These are phyloP conservation scores for Mungos mungo DNA, from an alignment of 2,113 vertebrate genomes.

Conservation along the genomic window DNA sequence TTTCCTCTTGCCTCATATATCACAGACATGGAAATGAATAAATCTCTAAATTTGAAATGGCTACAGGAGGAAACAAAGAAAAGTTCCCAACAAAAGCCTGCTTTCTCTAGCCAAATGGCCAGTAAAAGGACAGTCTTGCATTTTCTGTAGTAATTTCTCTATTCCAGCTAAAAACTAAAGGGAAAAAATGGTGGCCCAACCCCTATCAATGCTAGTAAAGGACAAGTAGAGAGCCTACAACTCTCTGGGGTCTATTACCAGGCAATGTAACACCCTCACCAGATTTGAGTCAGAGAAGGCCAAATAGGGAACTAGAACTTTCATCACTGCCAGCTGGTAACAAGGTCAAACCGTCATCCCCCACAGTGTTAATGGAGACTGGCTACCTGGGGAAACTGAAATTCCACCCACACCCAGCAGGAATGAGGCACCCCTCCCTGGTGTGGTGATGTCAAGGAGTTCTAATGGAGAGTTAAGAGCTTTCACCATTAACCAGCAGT, in stretches of 20 bases:
- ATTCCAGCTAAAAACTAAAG: background rate
- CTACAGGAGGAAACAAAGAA: background rate
- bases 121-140: background rate
- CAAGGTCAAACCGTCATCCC: background rate
- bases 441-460: background rate
- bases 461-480: background rate
- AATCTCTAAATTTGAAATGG: background rate
- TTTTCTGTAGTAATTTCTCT: background rate
- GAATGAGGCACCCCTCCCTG: background rate
- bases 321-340: background rate
- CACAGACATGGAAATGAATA: background rate
- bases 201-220: background rate
- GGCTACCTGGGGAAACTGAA: background rate
- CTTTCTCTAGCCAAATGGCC: background rate
- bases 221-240: background rate
- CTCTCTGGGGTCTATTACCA: background rate
- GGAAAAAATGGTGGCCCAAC: background rate
- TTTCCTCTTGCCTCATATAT: background rate
- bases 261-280: background rate
- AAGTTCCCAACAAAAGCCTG: background rate
- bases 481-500: background rate
- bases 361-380: background rate
- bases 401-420: background rate
- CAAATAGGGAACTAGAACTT: background rate
- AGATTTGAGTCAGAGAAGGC: background rate